Evolutionary conservation across 2,797 vertebrate species (phyloP).

Genomic region (Oryzias sinensis): DNA sequence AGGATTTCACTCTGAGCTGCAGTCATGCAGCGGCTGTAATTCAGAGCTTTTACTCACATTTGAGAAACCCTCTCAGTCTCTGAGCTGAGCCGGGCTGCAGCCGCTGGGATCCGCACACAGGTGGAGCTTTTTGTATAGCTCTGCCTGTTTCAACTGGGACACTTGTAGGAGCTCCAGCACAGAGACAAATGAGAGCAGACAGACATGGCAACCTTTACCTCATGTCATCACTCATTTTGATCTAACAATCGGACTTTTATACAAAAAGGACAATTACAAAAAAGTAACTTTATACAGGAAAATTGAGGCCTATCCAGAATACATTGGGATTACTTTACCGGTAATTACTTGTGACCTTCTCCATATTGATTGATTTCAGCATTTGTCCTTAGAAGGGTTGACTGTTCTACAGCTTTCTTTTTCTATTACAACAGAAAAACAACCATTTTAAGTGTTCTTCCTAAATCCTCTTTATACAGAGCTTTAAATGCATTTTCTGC

Average conservation of each 20-base stretch:
- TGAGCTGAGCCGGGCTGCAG: constrained; percentile 37
- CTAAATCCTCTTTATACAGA: too few species aligned
- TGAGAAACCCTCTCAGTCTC: constrained; percentile 40
- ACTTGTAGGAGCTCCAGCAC: constrained; percentile 6
- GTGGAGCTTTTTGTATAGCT: constrained; percentile 42
- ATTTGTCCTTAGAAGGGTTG: too few species aligned
- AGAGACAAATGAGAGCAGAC: constrained; percentile 3
- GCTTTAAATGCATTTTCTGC: too few species aligned
- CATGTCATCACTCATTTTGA: not conserved
- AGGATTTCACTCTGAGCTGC: constrained; percentile 9
- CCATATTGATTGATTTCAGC: too few species aligned
- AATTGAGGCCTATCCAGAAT: too few species aligned
- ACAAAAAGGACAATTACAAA: not conserved
- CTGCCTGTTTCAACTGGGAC: constrained; percentile 25
- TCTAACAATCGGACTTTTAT: not conserved
- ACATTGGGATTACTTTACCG: too few species aligned
- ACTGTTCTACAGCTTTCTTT: too few species aligned
- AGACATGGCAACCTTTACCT: constrained; percentile 3
- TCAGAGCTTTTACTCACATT: constrained; percentile 55
- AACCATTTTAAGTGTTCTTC: too few species aligned
- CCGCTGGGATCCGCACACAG: constrained; percentile 56
- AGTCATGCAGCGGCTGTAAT: constrained; percentile 40
- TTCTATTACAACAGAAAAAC: too few species aligned
- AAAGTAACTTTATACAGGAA: not conserved
- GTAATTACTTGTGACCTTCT: too few species aligned